Evolutionary conservation across 2,797 vertebrate genomes (phyloP).

Genomic region (Halcyon smyrnensis): DNA sequence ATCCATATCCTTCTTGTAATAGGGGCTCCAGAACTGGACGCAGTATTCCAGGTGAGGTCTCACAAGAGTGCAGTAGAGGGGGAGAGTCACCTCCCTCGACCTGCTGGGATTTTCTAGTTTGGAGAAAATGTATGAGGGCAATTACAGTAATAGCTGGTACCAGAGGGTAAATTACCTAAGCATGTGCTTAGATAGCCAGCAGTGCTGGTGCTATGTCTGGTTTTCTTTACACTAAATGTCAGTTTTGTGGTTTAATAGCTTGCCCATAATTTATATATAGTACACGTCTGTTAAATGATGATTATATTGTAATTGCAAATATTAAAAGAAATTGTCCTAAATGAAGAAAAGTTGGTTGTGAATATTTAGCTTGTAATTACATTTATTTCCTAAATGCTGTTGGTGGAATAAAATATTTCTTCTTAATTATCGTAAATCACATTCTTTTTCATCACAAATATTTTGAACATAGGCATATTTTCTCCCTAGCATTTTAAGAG

Average conservation of each 20-base stretch:
- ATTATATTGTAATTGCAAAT: not conserved
- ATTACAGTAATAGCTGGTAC: not conserved
- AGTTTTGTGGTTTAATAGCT: not conserved
- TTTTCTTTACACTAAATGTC: not conserved
- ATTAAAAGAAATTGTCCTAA: not conserved
- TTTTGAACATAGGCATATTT: not conserved
- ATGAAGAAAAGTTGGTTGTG: not conserved
- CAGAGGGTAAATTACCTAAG: not conserved
- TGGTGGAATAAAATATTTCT: not conserved
- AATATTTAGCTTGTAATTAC: conserved; percentile 12
- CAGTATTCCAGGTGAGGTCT: no score
- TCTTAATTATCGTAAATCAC: not conserved
- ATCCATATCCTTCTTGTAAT: no score
- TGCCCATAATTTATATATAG: not conserved
- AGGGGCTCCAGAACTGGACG: no score
- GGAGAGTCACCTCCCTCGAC: no score
- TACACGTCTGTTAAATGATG: not conserved
- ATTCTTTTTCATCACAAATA: not conserved
- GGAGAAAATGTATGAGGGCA: not conserved
- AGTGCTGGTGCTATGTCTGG: not conserved
- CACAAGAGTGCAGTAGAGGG: no score
- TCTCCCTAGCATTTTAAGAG: not conserved
- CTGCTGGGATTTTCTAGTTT: not conserved
- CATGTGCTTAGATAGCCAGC: not conserved
- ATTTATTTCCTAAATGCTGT: not conserved